phyloP scores from a whole-genome alignment of 2,113 vertebrate species.

The Hydrolagus affinis region DNA sequence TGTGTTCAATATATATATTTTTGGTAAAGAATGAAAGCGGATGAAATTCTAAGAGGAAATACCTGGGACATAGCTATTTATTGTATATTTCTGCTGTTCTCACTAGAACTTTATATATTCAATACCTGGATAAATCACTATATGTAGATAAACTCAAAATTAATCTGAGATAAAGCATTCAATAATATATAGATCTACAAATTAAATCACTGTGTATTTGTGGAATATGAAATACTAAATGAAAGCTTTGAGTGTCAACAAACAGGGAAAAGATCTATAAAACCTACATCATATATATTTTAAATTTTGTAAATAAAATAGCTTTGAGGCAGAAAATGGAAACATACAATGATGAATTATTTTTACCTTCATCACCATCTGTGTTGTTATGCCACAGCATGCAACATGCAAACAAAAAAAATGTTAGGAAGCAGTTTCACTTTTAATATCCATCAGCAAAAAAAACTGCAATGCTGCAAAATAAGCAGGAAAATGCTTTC shows the following conservation, averaged over 20 bases:
- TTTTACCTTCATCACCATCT: conserved; percentile 92
- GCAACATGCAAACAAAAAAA: conserved; percentile 90
- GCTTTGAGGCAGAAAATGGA: background rate
- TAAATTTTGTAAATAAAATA: background rate
- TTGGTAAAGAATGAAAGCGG: background rate
- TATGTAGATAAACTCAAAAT: too few relatives aligned
- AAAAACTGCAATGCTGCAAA: background rate
- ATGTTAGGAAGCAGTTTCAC: conserved; percentile 58
- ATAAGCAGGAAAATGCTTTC: background rate
- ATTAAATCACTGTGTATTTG: conserved; percentile 6
- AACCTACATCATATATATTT: background rate
- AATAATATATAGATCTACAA: background rate
- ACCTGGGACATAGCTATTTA: too few relatives aligned
- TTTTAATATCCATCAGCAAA: conserved; percentile 14
- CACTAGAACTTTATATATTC: too few relatives aligned
- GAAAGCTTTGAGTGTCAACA: background rate
- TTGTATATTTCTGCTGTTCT: too few relatives aligned
- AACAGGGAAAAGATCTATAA: background rate
- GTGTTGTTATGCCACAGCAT: conserved; percentile 82
- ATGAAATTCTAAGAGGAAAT: too few relatives aligned
- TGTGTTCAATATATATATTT: background rate
- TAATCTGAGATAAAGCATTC: background rate
- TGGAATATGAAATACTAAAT: background rate
- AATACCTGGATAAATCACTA: background rate
- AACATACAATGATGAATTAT: background rate